Conservation (phyloP, 1,140 invertebrate genomes). For the Luehdorfia chinensis region DNA sequence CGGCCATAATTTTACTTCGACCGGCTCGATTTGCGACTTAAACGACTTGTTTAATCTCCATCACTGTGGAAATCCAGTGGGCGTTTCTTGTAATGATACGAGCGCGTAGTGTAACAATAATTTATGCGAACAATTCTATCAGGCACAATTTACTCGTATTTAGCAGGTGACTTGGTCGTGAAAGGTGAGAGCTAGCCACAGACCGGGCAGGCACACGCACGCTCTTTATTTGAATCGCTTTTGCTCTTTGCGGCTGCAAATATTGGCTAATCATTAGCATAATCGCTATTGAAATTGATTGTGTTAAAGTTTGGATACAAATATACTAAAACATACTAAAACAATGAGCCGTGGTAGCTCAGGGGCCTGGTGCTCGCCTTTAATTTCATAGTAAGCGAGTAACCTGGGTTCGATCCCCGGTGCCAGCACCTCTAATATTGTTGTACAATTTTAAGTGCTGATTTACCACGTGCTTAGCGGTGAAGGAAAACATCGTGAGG, state of each 20-base stretch:
- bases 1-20: constrained; percentile 5
- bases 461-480: no score
- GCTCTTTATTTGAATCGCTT: no score
- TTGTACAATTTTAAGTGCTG: no score
- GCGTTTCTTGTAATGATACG: constrained; percentile 29
- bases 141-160: constrained; percentile 38
- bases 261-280: constrained; percentile 1
- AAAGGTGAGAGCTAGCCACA: constrained; percentile 35
- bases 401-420: no score
- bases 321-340: no score
- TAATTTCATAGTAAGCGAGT: no score
- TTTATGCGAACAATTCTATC: constrained; percentile 51
- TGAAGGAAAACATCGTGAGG: no score
- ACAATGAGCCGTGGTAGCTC: no score
- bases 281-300: constrained; percentile 4
- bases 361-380: no score
- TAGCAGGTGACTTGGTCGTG: constrained; percentile 43
- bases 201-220: no score
- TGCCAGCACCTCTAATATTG: no score
- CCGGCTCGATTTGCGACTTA: constrained; percentile 20
- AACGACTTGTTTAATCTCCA: constrained; percentile 21
- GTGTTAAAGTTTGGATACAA: no score
- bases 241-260: background rate
- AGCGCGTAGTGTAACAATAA: constrained; percentile 39
- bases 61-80: constrained; percentile 34